These are phyloP conservation scores for Nesogale talazaci DNA, from an alignment of 2,113 vertebrate species.

Conservation along the genomic window DNA sequence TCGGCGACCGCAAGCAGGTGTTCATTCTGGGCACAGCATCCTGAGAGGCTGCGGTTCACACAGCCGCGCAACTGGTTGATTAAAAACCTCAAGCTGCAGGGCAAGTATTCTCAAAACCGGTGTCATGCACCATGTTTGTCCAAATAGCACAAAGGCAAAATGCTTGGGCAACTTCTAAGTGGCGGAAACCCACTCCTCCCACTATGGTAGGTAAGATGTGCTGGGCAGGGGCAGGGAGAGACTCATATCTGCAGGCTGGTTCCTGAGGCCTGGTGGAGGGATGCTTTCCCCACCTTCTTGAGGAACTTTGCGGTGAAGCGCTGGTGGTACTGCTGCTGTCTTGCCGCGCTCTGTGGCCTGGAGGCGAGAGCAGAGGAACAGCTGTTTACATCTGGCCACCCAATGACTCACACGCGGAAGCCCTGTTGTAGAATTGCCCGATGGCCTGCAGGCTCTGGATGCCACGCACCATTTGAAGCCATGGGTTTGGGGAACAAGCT, in stretches of 20 bases:
- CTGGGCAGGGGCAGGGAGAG: background rate
- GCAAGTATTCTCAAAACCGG: background rate
- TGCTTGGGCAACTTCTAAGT: background rate
- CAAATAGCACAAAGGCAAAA: background rate
- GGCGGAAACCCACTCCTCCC: background rate
- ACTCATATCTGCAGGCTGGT: background rate
- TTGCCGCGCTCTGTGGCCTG: background rate
- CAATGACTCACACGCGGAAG: no score
- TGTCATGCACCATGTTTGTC: background rate
- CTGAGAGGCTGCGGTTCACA: background rate
- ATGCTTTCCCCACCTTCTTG: conserved; percentile 20
- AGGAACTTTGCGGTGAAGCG: conserved; percentile 13
- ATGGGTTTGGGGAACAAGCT: background rate
- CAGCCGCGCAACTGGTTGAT: background rate
- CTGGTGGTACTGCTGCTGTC: background rate
- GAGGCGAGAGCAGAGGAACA: background rate
- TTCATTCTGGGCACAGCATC: background rate
- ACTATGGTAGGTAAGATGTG: background rate
- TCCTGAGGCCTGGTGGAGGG: background rate
- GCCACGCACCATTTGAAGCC: background rate
- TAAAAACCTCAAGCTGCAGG: background rate
- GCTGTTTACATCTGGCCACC: background rate
- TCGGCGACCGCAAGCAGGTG: background rate
- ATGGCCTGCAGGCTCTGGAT: background rate
- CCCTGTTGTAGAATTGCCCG: background rate